phyloP scores from a whole-genome alignment of 2,888 invertebrate genomes.

The Rhagonycha lutea region DNA sequence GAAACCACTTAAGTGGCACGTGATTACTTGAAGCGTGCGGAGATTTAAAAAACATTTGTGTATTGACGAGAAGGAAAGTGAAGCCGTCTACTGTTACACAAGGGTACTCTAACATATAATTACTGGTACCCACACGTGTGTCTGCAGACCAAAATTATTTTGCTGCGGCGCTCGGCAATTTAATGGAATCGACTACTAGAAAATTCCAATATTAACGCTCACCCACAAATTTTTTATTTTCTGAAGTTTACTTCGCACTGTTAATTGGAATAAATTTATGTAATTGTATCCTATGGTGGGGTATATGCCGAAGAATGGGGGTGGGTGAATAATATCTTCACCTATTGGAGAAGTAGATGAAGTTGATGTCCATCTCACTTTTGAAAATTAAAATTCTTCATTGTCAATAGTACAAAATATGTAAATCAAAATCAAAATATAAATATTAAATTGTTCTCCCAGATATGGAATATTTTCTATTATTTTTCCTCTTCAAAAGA shows the following conservation, averaged over 20 bases:
- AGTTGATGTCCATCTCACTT: too few relatives aligned
- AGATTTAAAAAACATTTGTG: slow-evolving; percentile 30
- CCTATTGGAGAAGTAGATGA: too few relatives aligned
- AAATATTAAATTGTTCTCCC: too few relatives aligned
- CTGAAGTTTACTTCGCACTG: background rate
- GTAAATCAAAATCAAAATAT: too few relatives aligned
- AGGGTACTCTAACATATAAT: slow-evolving; percentile 27
- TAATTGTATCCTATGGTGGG: too few relatives aligned
- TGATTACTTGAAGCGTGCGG: slow-evolving; percentile 27
- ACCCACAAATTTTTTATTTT: background rate
- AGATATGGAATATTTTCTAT: too few relatives aligned
- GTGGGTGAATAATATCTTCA: too few relatives aligned
- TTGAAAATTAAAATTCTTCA: too few relatives aligned
- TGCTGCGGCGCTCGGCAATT: slow-evolving; percentile 18
- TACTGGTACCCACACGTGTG: slow-evolving; percentile 28
- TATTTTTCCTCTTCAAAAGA: too few relatives aligned
- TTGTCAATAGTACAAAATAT: too few relatives aligned
- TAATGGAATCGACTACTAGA: background rate
- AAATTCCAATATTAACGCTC: background rate
- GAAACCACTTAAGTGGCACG: slow-evolving; percentile 28
- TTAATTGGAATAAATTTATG: too few relatives aligned
- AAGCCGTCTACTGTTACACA: slow-evolving; percentile 29
- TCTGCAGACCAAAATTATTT: slow-evolving; percentile 23
- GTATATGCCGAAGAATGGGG: too few relatives aligned
- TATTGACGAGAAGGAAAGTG: slow-evolving; percentile 30